phyloP scores from a whole-genome alignment of 2,797 vertebrate species.

The Pempheris klunzingeri region DNA sequence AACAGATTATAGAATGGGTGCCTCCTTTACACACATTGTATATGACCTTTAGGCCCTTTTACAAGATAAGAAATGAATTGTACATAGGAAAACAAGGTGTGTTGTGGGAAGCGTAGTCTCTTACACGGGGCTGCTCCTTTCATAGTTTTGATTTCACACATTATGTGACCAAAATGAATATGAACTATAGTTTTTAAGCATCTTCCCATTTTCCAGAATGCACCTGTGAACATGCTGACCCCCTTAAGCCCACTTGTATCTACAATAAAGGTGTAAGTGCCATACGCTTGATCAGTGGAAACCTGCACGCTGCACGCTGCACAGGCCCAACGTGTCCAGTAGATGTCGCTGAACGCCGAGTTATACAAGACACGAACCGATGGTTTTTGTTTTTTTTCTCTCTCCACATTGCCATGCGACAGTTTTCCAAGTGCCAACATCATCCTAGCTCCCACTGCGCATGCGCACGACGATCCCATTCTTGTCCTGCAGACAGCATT shows the following conservation, averaged over 20 bases:
- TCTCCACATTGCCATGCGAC: conserved; percentile 68
- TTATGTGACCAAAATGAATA: neutral
- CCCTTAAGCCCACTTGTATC: too few species aligned
- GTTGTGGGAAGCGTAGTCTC: neutral
- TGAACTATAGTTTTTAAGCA: neutral
- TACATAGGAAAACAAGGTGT: neutral
- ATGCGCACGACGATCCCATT: conserved; percentile 83
- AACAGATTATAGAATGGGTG: neutral
- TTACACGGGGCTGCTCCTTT: neutral
- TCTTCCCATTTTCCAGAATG: neutral
- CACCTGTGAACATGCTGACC: neutral
- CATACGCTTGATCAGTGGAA: neutral
- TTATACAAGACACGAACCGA: neutral
- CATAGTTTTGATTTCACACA: neutral
- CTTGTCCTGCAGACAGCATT: conserved; percentile 84
- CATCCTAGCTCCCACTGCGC: conserved; percentile 73
- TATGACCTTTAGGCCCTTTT: neutral
- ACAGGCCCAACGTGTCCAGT: conserved; percentile 14
- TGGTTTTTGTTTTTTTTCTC: neutral
- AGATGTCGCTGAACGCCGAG: conserved; percentile 49
- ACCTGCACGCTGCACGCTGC: neutral
- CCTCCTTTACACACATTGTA: neutral
- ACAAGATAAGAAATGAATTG: neutral
- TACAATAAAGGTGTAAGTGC: too few species aligned
- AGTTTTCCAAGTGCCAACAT: conserved; percentile 80